Evolutionary conservation across 2,888 invertebrate species (phyloP), one percentile per base, ranked within the genome.

Genomic region (Lymantria monacha): DNA sequence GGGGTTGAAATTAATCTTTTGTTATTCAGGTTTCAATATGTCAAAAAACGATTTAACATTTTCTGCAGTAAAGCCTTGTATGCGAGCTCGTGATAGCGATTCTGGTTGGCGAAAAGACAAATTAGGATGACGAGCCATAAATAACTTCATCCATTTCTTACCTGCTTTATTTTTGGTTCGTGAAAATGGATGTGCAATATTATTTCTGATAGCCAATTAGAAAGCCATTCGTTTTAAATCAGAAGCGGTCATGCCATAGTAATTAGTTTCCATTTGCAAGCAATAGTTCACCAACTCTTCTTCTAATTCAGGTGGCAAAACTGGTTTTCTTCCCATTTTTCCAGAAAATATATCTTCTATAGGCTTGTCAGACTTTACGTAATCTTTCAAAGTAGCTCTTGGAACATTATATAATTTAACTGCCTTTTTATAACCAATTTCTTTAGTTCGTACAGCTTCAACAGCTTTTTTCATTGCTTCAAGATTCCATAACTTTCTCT

Each of bases 101-200:
- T 54, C 50, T 44, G 54, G 47, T 54, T 49, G 14, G 22, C 49
- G 46, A 36, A 41, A 41, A 10, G 41, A 41, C 11, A 47, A 22
- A n/a, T 46, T 37, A 46, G 46, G 45, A 38, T 45, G 49, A 44
- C 44, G 44, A 47, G 30, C 44, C 51, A 51, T 43, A 51, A 51
- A 51, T 15, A 49, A 44, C 15, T 46, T 46, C 46, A 41, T 41
- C 13, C 13, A n/a, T 10, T 12, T 41, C 13, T 41, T 41, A 13
- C 11, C 37, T 37, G 37, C 30, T n/a, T n/a, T n/a, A n/a, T n/a
- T n/a, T 11, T 37, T 37, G 37, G 37, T n/a, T 30, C 3, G 10
- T 37, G 37, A 37, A 37, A 11, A 37, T 37, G 37, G 37, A 10
- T 37, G n/a, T 37, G n/a, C 3, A 11, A 37, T 37, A 41, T 14